These are phyloP conservation scores for Priocnemis perturbator DNA, from an alignment of 2,888 invertebrate species.

Conservation along the genomic window DNA sequence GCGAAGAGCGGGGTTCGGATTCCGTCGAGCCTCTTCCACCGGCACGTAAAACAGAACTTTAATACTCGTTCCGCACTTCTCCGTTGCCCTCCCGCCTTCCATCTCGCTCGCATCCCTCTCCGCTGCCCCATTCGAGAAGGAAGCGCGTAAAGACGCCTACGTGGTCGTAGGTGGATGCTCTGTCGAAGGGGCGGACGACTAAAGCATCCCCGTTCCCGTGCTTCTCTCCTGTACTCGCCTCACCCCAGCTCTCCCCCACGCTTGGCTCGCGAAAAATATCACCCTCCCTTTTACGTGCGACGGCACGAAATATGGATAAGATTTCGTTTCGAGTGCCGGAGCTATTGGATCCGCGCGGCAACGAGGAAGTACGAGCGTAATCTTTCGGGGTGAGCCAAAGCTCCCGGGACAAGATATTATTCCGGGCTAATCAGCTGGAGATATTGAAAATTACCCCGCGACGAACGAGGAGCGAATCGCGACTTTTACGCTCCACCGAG, in stretches of 20 bases:
- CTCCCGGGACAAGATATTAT: conserved; percentile 64
- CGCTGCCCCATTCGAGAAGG: neutral
- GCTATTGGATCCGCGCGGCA: conserved; percentile 38
- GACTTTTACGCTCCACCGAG: neutral
- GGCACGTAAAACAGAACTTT: conserved; percentile 56
- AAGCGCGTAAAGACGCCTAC: neutral
- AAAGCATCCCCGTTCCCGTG: conserved; percentile 15
- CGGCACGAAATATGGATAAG: conserved; percentile 52
- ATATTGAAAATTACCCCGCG: conserved; percentile 60
- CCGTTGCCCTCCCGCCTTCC: neutral
- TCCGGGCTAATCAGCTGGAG: conserved; percentile 61
- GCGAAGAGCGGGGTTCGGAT: conserved; percentile 4
- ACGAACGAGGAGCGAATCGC: neutral
- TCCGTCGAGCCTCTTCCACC: conserved; percentile 12
- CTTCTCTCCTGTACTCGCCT: neutral
- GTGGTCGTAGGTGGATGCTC: conserved; percentile 4
- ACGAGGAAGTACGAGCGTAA: conserved; percentile 48
- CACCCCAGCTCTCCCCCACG: neutral
- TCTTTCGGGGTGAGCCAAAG: conserved; percentile 47
- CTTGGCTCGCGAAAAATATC: neutral
- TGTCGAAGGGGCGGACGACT: conserved; percentile 31
- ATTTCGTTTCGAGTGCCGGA: conserved; percentile 50
- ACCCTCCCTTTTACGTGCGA: conserved; percentile 13
- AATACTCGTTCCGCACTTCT: conserved; percentile 43
- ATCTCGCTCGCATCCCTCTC: neutral